A percentile compares a stretch with the other conserved stretches of the same genome.
Evolutionary conservation across 1,140 invertebrate genomes (phyloP).

Genomic region (Heliconius melpomene): DNA sequence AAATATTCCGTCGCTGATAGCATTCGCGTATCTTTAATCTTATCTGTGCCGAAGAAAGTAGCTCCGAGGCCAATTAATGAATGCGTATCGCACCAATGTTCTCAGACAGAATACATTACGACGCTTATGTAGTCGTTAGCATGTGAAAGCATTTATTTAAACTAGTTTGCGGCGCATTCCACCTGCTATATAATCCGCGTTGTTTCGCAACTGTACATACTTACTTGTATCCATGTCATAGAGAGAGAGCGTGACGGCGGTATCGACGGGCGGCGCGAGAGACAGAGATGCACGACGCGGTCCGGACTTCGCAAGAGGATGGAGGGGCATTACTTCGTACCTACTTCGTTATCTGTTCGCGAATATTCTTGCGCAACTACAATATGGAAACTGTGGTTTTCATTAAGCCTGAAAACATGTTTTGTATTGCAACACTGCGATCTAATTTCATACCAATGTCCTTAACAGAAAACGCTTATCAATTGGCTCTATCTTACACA

Average conservation of each 20-base stretch:
- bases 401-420: slow-evolving; percentile 52
- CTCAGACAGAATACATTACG: slow-evolving; percentile 39
- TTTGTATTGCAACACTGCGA: slow-evolving; percentile 48
- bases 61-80: slow-evolving; percentile 31
- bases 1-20: slow-evolving; percentile 11
- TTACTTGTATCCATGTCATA: slow-evolving; percentile 75
- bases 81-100: slow-evolving; percentile 38
- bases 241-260: slow-evolving; percentile 52
- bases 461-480: slow-evolving; percentile 20
- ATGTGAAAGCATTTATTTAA: slow-evolving; percentile 78
- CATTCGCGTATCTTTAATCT: slow-evolving; percentile 34
- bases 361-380: slow-evolving; percentile 78
- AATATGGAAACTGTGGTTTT: slow-evolving; percentile 66
- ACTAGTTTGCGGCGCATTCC: slow-evolving; percentile 77
- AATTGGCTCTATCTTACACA: slow-evolving; percentile 1
- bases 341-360: slow-evolving; percentile 77
- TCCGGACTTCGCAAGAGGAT: slow-evolving; percentile 73
- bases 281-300: slow-evolving; percentile 53
- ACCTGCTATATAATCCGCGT: slow-evolving; percentile 80
- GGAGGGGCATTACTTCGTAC: slow-evolving; percentile 69
- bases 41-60: slow-evolving; percentile 37
- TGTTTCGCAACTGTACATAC: slow-evolving; percentile 76
- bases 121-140: slow-evolving; percentile 48
- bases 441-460: slow-evolving; percentile 40
- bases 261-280: slow-evolving; percentile 11